These are phyloP conservation scores for Mizuhopecten yessoensis DNA, from an alignment of 1,140 invertebrate genomes.

Conservation along the genomic window DNA sequence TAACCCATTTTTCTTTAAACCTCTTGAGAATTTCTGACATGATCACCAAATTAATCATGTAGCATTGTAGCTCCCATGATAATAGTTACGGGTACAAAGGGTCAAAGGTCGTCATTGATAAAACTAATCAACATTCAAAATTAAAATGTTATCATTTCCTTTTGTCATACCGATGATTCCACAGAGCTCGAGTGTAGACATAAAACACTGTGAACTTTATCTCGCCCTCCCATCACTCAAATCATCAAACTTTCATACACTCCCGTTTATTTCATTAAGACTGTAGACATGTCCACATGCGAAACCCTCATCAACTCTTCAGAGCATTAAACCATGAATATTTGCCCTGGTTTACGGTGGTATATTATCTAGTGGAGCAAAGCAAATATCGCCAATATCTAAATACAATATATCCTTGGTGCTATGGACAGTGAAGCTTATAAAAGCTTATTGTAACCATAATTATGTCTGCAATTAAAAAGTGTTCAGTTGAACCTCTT, in stretches of 20 bases:
- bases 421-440: neutral
- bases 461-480: too few relatives aligned
- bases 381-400: too few relatives aligned
- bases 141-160: neutral
- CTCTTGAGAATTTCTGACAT: neutral
- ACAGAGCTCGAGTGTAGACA: neutral
- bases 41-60: neutral
- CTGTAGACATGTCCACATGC: neutral
- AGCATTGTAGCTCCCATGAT: neutral
- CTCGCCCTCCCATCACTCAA: neutral
- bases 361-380: too few relatives aligned
- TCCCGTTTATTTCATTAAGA: neutral
- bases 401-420: too few relatives aligned
- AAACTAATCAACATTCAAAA: conserved; percentile 10
- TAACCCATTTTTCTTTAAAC: neutral
- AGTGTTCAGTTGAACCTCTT: too few relatives aligned
- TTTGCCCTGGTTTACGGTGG: neutral
- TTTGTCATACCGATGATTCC: neutral
- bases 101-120: neutral
- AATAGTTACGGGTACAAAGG: neutral
- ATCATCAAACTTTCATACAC: neutral
- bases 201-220: neutral
- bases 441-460: too few relatives aligned
- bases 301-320: conserved; percentile 7
- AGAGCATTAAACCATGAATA: neutral